Evolutionary conservation across 2,888 invertebrate species (phyloP).

Genomic region (Eupithecia tripunctaria): DNA sequence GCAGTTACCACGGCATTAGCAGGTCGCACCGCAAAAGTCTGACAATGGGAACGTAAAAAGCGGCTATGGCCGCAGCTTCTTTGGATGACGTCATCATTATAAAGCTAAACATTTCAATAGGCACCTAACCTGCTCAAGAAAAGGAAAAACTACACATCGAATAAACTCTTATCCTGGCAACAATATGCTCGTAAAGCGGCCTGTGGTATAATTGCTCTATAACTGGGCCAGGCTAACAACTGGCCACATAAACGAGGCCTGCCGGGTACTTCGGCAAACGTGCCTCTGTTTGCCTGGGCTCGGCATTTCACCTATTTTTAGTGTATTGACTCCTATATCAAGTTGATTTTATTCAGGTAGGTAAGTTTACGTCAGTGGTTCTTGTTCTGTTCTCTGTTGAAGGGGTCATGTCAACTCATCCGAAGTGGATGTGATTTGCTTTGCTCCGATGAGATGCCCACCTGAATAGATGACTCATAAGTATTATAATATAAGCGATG

Average conservation of each 20-base stretch:
- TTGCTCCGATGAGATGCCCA: too few relatives aligned
- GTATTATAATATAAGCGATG: too few relatives aligned
- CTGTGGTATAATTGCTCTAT: constrained; percentile 36
- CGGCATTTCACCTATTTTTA: constrained; percentile 5
- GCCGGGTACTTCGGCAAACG: constrained; percentile 19
- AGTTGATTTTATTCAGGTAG: background rate
- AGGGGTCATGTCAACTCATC: too few relatives aligned
- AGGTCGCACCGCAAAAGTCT: background rate
- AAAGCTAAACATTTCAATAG: background rate
- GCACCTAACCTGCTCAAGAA: background rate
- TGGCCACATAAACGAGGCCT: constrained; percentile 50
- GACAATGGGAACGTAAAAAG: background rate
- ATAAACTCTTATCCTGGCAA: constrained; percentile 46
- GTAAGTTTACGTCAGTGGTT: background rate
- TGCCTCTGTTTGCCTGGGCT: constrained; percentile 8
- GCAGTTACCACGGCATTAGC: background rate
- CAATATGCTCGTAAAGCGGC: constrained; percentile 56
- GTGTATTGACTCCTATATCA: constrained; percentile 1
- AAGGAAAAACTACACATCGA: background rate
- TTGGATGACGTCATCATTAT: background rate
- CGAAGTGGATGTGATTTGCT: too few relatives aligned
- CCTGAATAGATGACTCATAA: too few relatives aligned
- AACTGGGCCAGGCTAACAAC: constrained; percentile 53
- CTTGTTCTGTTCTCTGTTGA: too few relatives aligned
- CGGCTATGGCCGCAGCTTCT: background rate